phyloP scores from a whole-genome alignment of 2,888 invertebrate species.

The Chymomyza caudatula region DNA sequence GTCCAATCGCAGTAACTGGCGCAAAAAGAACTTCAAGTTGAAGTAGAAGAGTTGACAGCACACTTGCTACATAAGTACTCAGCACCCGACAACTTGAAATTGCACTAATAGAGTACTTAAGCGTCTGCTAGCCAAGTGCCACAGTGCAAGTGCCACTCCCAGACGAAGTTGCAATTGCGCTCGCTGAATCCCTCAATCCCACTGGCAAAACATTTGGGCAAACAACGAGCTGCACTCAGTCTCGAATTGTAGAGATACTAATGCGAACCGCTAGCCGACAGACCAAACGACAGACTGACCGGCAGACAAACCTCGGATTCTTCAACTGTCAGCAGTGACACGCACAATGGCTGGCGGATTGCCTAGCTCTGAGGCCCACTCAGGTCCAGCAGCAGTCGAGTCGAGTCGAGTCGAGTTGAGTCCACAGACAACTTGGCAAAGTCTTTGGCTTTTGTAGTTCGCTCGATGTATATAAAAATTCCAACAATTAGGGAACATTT shows the following conservation, averaged over 20 bases:
- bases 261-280: neutral
- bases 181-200: neutral
- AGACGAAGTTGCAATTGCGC: neutral
- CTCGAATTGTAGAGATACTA: neutral
- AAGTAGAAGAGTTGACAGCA: neutral
- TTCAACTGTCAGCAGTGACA: neutral
- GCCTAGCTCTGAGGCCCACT: neutral
- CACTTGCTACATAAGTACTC: neutral
- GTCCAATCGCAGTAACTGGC: too few species aligned
- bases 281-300: neutral
- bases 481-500: slow-evolving; percentile 75
- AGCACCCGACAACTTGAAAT: neutral
- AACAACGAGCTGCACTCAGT: neutral
- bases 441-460: slow-evolving; percentile 21
- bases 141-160: too few species aligned
- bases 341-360: neutral
- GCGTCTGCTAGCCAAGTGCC: slow-evolving; percentile 19
- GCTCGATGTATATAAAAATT: slow-evolving; percentile 59
- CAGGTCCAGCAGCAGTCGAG: neutral
- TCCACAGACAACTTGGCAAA: slow-evolving; percentile 35
- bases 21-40: too few species aligned
- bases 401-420: neutral
- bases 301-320: neutral
- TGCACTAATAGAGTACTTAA: slow-evolving; percentile 66
- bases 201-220: slow-evolving; percentile 36